Evolutionary conservation across 2,797 vertebrate genomes (phyloP), one percentile per base, ranked within the genome.

Genomic region (Artibeus lituratus): DNA sequence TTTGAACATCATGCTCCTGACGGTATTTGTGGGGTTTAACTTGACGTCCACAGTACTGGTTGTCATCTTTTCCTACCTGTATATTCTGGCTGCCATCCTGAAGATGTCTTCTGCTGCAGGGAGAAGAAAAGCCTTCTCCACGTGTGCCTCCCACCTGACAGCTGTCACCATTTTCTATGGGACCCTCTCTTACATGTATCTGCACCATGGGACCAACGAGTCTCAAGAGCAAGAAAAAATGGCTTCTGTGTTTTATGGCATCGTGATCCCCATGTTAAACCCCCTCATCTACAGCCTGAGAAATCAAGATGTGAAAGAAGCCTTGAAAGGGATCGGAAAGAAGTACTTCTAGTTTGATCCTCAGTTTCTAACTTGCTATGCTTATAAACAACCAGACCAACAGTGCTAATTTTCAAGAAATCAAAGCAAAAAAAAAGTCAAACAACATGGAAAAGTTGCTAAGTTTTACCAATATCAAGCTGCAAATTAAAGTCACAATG

Each of bases 101-200:
- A 97, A 74, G 55, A 97, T 95, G 6, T 70, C 95, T 47, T 94
- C 96, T 44, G 72, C 65, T 29, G 4, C 76, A 14, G 87, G 96
- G 4, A 96, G 77, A 16, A 96, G 49, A 44, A 97, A 97, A 55
- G 84, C 78, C 51, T 97, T 97, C 93, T 96, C 95, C 51, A 97
- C 84, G 0, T 97, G 95, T 49, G 53, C 85, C 1, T 97, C 95
- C 29, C 92, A 95, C 65, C 51, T 97, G 55, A 82, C 42, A 14
- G 94, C 90, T 0, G 92, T 97, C 73, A 92, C 19, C 29, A 83
- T 98, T 70, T 97, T 97, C 88, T 97, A 90, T 7, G 97, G 96
- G 47, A 96, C 97, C 0, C 59, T 93, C 0, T 90, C 53, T 24
- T 94, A 85, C n/a, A 94, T 95, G 90, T 96, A 94, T 53, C 29